These are phyloP conservation scores for Glaucopsyche alexis DNA, from an alignment of 2,888 invertebrate genomes.

Conservation along the genomic window DNA sequence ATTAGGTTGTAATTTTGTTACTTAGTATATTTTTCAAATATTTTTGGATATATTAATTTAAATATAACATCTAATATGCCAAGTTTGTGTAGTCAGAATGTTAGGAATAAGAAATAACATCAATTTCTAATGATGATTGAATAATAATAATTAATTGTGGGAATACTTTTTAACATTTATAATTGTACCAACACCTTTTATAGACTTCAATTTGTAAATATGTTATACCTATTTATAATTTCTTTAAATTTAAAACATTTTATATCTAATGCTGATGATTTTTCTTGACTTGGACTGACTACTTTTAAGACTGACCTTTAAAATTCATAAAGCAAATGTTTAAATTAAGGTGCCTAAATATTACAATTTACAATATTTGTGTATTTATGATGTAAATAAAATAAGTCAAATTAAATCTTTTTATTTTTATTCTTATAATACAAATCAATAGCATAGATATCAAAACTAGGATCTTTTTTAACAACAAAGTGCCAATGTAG, in stretches of 20 bases:
- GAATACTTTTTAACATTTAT: neutral
- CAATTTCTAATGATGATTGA: too few relatives aligned
- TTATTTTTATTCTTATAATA: slow-evolving; percentile 75
- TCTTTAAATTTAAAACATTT: slow-evolving; percentile 5
- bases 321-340: neutral
- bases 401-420: slow-evolving; percentile 47
- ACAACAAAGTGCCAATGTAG: slow-evolving; percentile 84
- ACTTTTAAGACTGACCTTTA: slow-evolving; percentile 17
- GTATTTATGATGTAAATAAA: slow-evolving; percentile 38
- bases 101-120: too few relatives aligned
- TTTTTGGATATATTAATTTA: too few relatives aligned
- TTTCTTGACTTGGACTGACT: neutral
- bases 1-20: too few relatives aligned
- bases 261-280: neutral
- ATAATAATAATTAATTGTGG: neutral
- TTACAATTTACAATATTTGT: neutral
- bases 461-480: slow-evolving; percentile 84
- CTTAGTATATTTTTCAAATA: too few relatives aligned
- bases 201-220: slow-evolving; percentile 4
- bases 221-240: neutral
- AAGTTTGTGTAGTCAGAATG: neutral
- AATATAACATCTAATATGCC: neutral
- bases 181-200: neutral
- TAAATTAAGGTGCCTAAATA: slow-evolving; percentile 10
- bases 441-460: slow-evolving; percentile 82